These are phyloP conservation scores for Mugil cephalus DNA, from an alignment of 2,113 vertebrate species.

Conservation along the genomic window DNA sequence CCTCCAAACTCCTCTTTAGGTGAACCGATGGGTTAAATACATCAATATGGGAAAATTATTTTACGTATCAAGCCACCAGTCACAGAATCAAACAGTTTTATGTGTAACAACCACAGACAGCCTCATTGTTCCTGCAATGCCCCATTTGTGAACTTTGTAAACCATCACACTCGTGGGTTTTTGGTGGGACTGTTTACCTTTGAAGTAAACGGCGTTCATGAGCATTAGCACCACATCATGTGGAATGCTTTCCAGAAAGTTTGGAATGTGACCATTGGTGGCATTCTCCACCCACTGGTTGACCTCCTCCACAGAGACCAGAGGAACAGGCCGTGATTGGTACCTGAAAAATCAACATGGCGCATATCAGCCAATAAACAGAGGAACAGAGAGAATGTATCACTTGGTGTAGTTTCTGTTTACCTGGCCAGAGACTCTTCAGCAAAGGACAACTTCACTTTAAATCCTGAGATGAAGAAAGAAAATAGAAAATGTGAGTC, in stretches of 20 bases:
- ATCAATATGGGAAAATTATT: no score
- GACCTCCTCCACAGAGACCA: slow-evolving; percentile 85
- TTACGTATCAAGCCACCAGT: no score
- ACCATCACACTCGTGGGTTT: background rate
- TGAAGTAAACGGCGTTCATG: slow-evolving; percentile 91
- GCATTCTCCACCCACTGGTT: slow-evolving; percentile 91
- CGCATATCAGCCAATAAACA: no score
- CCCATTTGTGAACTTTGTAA: no score
- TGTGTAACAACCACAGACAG: no score
- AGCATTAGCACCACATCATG: slow-evolving; percentile 86
- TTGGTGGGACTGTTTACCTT: slow-evolving; percentile 78
- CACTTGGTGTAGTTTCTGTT: no score
- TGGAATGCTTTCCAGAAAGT: slow-evolving; percentile 89
- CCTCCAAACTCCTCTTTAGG: no score
- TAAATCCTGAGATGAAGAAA: slow-evolving; percentile 80
- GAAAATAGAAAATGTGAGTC: background rate
- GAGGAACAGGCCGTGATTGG: slow-evolving; percentile 81
- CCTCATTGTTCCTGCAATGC: no score
- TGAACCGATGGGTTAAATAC: no score
- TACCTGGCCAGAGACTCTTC: slow-evolving; percentile 86
- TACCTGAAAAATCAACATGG: slow-evolving; percentile 76
- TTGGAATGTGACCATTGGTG: slow-evolving; percentile 88
- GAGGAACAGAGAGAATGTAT: no score
- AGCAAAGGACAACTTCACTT: slow-evolving; percentile 87
- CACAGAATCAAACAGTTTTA: no score